phyloP scores from a whole-genome alignment of 2,113 vertebrate species.

The Otus sunia region DNA sequence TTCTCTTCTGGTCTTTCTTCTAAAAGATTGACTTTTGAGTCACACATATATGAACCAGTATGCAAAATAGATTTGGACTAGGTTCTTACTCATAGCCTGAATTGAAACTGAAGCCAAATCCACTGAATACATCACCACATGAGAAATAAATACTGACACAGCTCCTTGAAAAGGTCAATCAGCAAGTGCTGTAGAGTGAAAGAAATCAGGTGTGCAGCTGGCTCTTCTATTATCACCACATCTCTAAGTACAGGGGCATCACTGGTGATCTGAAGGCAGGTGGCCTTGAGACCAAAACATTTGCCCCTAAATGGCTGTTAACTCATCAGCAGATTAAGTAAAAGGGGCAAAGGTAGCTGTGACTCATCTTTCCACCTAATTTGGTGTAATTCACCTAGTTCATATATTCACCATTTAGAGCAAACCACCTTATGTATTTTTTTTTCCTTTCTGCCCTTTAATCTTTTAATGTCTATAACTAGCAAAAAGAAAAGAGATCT shows the following conservation, averaged over 20 bases:
- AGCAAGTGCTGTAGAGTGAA: not conserved
- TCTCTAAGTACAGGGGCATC: not conserved
- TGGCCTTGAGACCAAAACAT: not conserved
- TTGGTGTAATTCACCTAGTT: not conserved
- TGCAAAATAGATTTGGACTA: not conserved
- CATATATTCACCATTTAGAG: not conserved
- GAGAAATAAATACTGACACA: not conserved
- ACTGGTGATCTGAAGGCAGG: not conserved
- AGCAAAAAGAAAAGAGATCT: not conserved
- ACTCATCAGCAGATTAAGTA: not conserved
- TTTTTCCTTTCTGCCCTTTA: not conserved
- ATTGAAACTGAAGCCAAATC: not conserved
- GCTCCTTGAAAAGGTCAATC: not conserved
- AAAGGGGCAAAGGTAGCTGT: not conserved
- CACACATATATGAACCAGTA: not conserved
- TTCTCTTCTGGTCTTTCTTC: not conserved
- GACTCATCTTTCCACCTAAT: not conserved
- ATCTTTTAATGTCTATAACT: not conserved
- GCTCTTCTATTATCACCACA: not conserved
- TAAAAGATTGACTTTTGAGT: not conserved
- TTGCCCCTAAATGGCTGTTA: not conserved
- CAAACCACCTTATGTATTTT: not conserved
- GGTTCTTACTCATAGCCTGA: not conserved
- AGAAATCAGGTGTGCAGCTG: not conserved
- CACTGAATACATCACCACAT: not conserved